Conservation (phyloP, 2,797 vertebrate species). For the Tachyglossus aculeatus region DNA sequence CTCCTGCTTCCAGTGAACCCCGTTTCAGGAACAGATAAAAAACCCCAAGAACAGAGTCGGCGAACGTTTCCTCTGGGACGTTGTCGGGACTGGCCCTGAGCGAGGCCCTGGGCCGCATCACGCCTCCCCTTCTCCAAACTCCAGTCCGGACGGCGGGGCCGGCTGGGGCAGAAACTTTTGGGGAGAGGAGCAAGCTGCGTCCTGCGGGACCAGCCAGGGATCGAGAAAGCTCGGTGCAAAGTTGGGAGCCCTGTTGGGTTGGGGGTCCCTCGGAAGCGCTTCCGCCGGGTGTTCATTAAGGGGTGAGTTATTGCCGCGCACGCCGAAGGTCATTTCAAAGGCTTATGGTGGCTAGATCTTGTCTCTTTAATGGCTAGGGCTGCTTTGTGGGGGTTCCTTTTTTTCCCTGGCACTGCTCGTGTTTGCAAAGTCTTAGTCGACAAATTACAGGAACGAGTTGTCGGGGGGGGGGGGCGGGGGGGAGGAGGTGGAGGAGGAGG, state of each 20-base stretch:
- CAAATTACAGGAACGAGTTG: constrained; percentile 52
- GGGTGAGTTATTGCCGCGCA: constrained; percentile 90
- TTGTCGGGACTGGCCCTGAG: constrained; percentile 55
- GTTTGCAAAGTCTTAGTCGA: constrained; percentile 67
- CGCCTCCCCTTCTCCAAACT: constrained; percentile 51
- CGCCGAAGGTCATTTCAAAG: constrained; percentile 97
- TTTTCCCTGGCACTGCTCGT: constrained; percentile 69
- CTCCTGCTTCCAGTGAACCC: constrained; percentile 61
- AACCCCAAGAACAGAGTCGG: constrained; percentile 58
- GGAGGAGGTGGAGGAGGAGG: too few species aligned
- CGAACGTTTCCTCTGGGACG: constrained; percentile 69
- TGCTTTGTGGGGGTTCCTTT: constrained; percentile 85
- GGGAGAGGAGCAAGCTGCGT: constrained; percentile 51
- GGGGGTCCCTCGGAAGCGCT: constrained; percentile 82
- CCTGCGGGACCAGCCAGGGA: constrained; percentile 67
- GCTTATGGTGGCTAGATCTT: constrained; percentile 94
- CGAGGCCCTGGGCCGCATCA: constrained; percentile 45
- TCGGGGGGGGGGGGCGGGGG: constrained; percentile 19
- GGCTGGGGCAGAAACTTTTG: constrained; percentile 53
- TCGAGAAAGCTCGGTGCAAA: constrained; percentile 73
- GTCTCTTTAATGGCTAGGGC: constrained; percentile 78
- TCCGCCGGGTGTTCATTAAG: constrained; percentile 99
- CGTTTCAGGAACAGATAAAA: constrained; percentile 15
- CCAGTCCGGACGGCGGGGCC: constrained; percentile 40
- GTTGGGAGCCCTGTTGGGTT: constrained; percentile 78